These are phyloP conservation scores for Temnothorax longispinosus DNA, from an alignment of 1,140 invertebrate genomes.

Conservation along the genomic window DNA sequence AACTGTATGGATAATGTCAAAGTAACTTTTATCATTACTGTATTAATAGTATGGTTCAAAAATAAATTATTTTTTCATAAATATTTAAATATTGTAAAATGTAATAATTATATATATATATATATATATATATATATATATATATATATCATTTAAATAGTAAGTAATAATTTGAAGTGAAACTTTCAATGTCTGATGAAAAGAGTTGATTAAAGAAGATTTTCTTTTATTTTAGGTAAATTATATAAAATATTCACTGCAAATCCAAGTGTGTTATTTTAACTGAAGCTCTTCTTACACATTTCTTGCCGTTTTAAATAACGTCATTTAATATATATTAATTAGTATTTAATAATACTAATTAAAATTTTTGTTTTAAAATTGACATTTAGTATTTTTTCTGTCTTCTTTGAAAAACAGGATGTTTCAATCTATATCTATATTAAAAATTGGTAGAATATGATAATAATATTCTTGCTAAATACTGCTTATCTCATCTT, in stretches of 20 bases:
- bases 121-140: too few species aligned
- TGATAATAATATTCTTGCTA: not conserved
- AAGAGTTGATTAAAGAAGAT: not conserved
- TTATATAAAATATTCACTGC: not conserved
- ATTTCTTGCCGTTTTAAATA: too few species aligned
- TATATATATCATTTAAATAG: constrained; percentile 5
- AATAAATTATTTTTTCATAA: not conserved
- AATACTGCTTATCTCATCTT: not conserved
- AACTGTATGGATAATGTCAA: not conserved
- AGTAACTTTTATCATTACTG: constrained; percentile 1
- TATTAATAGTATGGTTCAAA: not conserved
- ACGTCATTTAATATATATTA: not conserved
- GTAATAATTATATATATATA: too few species aligned
- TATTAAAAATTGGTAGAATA: not conserved
- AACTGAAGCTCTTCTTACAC: too few species aligned
- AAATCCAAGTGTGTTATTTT: too few species aligned
- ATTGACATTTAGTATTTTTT: not conserved
- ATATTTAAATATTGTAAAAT: not conserved
- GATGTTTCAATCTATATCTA: not conserved
- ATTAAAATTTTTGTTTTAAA: not conserved
- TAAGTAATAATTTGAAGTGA: not conserved
- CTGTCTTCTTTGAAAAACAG: not conserved
- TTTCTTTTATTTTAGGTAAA: not conserved
- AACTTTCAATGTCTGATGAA: not conserved
- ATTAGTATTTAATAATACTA: not conserved